Percentiles rank a stretch among this genome's conserved stretches.
These are phyloP conservation scores for Pseudoips prasinana DNA, from an alignment of 2,888 invertebrate genomes.

Conservation along the genomic window DNA sequence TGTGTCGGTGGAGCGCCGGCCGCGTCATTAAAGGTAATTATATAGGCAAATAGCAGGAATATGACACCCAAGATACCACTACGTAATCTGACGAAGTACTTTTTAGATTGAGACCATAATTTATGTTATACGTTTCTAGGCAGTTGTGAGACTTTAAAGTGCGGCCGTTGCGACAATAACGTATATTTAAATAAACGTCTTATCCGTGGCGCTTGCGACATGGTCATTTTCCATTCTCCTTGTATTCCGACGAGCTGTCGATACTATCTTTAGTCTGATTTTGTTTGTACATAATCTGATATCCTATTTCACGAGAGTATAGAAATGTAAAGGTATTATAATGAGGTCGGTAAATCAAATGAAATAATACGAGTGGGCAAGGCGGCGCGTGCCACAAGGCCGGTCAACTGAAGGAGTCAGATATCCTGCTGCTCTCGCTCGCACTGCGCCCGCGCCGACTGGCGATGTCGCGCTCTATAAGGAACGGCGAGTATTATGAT, in stretches of 20 bases:
- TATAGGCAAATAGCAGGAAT: slow-evolving; percentile 39
- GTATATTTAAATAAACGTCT: slow-evolving; percentile 38
- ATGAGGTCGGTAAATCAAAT: slow-evolving; percentile 67
- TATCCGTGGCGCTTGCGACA: slow-evolving; percentile 41
- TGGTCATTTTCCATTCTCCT: slow-evolving; percentile 43
- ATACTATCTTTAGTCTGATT: slow-evolving; percentile 24
- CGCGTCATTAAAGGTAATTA: slow-evolving; percentile 33
- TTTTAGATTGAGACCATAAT: slow-evolving; percentile 27
- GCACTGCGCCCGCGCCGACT: slow-evolving; percentile 36
- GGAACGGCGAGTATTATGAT: slow-evolving; percentile 53
- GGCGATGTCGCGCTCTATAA: slow-evolving; percentile 44
- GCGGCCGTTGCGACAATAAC: slow-evolving; percentile 30
- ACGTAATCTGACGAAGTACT: slow-evolving; percentile 23
- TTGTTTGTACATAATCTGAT: slow-evolving; percentile 29
- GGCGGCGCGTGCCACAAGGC: slow-evolving; percentile 79
- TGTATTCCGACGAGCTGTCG: slow-evolving; percentile 23
- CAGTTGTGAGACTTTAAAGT: slow-evolving; percentile 31
- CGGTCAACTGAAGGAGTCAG: slow-evolving; percentile 65
- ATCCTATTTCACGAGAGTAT: slow-evolving; percentile 17
- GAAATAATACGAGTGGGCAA: slow-evolving; percentile 46
- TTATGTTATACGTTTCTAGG: slow-evolving; percentile 26
- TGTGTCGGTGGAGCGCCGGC: slow-evolving; percentile 16
- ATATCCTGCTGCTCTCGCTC: slow-evolving; percentile 54
- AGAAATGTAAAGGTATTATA: slow-evolving; percentile 49
- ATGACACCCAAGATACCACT: slow-evolving; percentile 32